Conservation (phyloP, 2,888 invertebrate genomes). For the Spilarctia lutea region DNA sequence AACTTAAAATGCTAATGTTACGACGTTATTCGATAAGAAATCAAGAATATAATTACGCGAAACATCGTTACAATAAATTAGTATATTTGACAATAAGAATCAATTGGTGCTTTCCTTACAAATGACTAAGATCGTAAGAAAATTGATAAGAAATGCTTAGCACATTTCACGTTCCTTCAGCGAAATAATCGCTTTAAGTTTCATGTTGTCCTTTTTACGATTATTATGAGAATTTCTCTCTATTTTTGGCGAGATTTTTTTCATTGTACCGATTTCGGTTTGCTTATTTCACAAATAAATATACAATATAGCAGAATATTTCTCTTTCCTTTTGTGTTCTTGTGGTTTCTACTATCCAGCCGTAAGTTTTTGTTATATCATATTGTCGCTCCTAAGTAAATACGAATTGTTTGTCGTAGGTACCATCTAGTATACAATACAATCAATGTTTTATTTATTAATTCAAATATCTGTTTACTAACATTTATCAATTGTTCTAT, state of each 20-base stretch:
- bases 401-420: not conserved
- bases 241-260: conserved; percentile 10
- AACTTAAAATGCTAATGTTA: not conserved
- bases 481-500: conserved; percentile 2
- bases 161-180: not conserved
- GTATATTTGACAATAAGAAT: not conserved
- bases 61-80: not conserved
- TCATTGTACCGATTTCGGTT: not conserved
- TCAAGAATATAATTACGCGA: not conserved
- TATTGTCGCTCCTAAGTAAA: not conserved
- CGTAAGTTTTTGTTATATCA: not conserved
- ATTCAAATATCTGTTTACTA: conserved; percentile 2
- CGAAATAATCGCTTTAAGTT: conserved; percentile 24
- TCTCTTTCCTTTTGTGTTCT: not conserved
- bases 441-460: conserved; percentile 4
- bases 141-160: conserved; percentile 25
- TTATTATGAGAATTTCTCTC: not conserved
- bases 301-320: not conserved
- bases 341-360: not conserved
- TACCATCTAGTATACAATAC: not conserved
- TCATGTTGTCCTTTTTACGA: conserved; percentile 8
- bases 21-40: not conserved
- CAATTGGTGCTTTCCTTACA: conserved; percentile 6
- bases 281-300: not conserved
- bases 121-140: conserved; percentile 9